Evolutionary conservation across 2,113 vertebrate genomes (phyloP).

Genomic region (Erythrocebus patas): DNA sequence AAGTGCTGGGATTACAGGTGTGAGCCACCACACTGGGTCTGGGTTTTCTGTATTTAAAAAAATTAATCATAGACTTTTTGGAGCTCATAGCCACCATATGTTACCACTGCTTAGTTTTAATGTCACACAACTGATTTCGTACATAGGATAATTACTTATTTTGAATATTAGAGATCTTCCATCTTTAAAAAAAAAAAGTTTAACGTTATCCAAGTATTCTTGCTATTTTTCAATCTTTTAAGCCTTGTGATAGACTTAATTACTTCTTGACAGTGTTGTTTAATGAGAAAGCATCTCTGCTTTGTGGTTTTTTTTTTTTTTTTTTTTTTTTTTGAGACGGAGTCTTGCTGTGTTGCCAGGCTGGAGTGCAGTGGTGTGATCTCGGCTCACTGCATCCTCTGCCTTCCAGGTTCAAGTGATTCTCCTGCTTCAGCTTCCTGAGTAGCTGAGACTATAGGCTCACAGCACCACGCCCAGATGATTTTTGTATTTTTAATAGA

Average conservation of each 20-base stretch:
- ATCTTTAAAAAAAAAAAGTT: background rate
- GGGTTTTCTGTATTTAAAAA: background rate
- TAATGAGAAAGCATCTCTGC: background rate
- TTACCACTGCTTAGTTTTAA: background rate
- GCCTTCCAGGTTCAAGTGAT: too few species aligned
- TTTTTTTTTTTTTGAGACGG: background rate
- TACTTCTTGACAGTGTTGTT: background rate
- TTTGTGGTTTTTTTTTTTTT: background rate
- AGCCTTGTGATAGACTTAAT: background rate
- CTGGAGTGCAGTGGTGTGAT: too few species aligned
- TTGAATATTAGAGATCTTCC: background rate
- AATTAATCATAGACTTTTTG: background rate
- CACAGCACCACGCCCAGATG: too few species aligned
- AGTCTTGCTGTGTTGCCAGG: too few species aligned
- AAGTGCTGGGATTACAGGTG: too few species aligned
- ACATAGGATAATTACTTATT: background rate
- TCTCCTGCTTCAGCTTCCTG: too few species aligned
- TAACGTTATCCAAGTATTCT: background rate
- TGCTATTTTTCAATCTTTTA: background rate
- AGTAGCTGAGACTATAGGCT: too few species aligned
- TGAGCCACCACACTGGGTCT: too few species aligned
- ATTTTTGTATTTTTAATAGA: too few species aligned
- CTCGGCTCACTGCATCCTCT: too few species aligned
- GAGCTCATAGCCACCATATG: background rate
- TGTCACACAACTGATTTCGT: background rate